phyloP scores from a whole-genome alignment of 2,113 vertebrate genomes.

The human (Homo sapiens) region GRCh38 chr13:52354501-52355000 shows the following conservation, averaged over 20 bases:
- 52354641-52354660: background rate
- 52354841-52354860: background rate
- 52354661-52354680: background rate
- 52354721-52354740: background rate
- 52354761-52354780: background rate
- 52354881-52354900: background rate
- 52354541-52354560: background rate
- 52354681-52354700: background rate
- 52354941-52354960: background rate
- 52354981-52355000: background rate
- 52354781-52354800: background rate
- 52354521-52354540: background rate
- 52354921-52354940: background rate
- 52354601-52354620: background rate
- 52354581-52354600: background rate
- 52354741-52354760: background rate
- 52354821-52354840: background rate
- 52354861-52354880: background rate
- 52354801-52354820: background rate
- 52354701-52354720: background rate
- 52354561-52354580: background rate
- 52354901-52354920: background rate
- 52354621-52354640: background rate
- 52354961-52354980: background rate
- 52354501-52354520: background rate